Conservation (phyloP, 2,113 vertebrate genomes). For the Brachypodius melanocephalos region DNA sequence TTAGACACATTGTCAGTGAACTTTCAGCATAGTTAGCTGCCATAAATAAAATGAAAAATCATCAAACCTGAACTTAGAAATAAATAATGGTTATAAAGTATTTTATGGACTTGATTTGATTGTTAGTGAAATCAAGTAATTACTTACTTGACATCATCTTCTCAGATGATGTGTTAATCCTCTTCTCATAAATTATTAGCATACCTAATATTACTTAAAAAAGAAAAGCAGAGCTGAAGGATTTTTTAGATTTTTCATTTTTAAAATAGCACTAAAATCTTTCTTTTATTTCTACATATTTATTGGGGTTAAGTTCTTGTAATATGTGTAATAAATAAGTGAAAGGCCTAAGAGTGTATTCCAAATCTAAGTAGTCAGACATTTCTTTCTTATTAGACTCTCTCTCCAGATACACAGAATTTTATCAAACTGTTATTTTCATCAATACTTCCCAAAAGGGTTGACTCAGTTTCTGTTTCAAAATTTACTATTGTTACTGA, state of each 20-base stretch:
- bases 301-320: neutral
- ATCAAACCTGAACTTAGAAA: neutral
- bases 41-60: neutral
- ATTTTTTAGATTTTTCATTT: neutral
- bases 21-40: neutral
- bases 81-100: neutral
- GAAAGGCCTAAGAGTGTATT: neutral
- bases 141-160: neutral
- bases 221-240: neutral
- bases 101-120: neutral
- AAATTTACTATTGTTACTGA: neutral
- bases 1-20: neutral
- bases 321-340: neutral
- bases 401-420: neutral
- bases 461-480: neutral
- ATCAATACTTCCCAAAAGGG: neutral
- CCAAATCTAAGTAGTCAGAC: neutral
- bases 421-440: neutral
- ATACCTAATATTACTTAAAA: neutral
- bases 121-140: neutral
- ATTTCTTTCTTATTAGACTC: neutral
- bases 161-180: neutral
- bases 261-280: neutral
- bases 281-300: neutral
- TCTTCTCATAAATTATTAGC: neutral